Conservation (phyloP, 1,140 invertebrate species). For the Phenacoccus solenopsis region DNA sequence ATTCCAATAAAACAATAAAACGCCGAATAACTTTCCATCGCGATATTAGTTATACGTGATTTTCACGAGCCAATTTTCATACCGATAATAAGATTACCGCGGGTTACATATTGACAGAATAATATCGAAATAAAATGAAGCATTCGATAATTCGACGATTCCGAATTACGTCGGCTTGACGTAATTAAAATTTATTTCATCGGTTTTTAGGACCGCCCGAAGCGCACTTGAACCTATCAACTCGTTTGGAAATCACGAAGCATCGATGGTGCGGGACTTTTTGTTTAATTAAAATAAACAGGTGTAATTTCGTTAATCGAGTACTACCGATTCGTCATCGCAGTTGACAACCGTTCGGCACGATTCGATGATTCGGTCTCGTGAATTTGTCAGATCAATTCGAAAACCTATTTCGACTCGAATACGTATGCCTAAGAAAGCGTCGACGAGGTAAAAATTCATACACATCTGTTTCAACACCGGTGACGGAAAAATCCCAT, state of each 20-base stretch:
- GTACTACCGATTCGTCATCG: too few relatives aligned
- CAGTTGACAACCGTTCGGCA: too few relatives aligned
- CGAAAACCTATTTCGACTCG: too few relatives aligned
- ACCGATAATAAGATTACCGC: background rate
- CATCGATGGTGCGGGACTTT: too few relatives aligned
- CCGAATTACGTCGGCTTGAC: background rate
- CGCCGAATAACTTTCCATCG: background rate
- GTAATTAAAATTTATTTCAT: background rate
- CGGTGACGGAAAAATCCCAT: background rate
- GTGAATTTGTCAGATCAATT: too few relatives aligned
- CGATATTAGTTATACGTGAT: slow-evolving; percentile 2
- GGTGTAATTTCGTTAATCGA: too few relatives aligned
- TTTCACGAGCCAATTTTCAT: background rate
- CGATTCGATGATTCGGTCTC: too few relatives aligned
- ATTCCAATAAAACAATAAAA: slow-evolving; percentile 3
- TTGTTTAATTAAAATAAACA: too few relatives aligned
- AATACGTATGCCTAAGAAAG: too few relatives aligned
- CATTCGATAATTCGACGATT: background rate
- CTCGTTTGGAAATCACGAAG: too few relatives aligned
- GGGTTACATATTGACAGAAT: background rate
- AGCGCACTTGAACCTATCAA: too few relatives aligned
- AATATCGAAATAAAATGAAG: background rate
- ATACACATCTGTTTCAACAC: background rate
- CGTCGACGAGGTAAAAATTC: background rate
- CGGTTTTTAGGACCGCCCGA: too few relatives aligned